Base-by-base conservation (phyloP, 2,888 invertebrate genomes). In the Caenorhabditis parvicauda region DNA sequence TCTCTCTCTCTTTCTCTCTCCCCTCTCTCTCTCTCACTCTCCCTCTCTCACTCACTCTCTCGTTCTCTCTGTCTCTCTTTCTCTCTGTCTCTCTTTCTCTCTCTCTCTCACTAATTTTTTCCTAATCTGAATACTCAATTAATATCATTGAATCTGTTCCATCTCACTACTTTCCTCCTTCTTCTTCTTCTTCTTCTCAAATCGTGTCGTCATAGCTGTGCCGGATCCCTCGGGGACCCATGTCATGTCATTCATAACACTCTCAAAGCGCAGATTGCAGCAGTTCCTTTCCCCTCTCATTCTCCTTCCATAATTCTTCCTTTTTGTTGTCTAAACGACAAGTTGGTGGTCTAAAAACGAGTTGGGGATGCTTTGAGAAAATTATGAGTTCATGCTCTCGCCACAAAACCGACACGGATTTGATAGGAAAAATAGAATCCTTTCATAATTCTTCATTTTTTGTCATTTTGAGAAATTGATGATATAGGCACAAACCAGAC, bases 1-100 rank as follows among this genome's bases (percentile, higher is more conserved):
- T 55, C 38, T 51, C 50, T 54, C 51, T 53, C 51, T 60, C 60
- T 22, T 9, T 19, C 19, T 44, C 19, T 35, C 43, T 25, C n/a
- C 25, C 43, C 27, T 24, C 39, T 39, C 46, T 48, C 28, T 25
- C 22, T 35, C 29, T 25, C 14, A 32, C 37, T 56, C 42, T 49
- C 45, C 25, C 53, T 19, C 46, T 43, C 25, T 48, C 42, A 32
- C 5, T 21, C 17, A 48, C 38, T 19, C 48, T 32, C 44, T 49
- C 45, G 49, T 29, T 27, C 39, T 38, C 44, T 56, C 38, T 48
- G 35, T 41, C 42, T 53, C 48, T 22, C 35, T 48, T 35, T 28
- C 27, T 42, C 42, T 37, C 22, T 39, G 17, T 52, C 42, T 14
- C 27, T 32, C 22, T 41, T 21, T 12, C n/a, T 41, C 28, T 14